Evolutionary conservation across 1,140 invertebrate species (phyloP).

Genomic region (Drosophila aff.): DNA sequence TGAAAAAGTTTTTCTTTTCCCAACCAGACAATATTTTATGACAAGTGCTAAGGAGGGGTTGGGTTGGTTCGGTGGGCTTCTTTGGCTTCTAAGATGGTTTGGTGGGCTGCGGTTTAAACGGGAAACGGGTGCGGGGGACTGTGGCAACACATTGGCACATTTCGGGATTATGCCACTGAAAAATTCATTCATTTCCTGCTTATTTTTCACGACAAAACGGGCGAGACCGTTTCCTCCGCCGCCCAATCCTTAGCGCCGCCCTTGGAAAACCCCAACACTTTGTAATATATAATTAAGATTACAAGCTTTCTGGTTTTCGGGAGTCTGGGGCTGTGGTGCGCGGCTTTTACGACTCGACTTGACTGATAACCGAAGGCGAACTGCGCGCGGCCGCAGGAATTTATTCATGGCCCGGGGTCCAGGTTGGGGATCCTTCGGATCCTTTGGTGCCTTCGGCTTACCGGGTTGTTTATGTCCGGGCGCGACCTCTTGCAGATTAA

Average conservation of each 20-base stretch:
- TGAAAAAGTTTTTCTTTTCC: constrained; percentile 81
- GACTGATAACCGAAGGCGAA: constrained; percentile 78
- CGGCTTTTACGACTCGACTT: constrained; percentile 61
- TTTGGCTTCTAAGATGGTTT: constrained; percentile 42
- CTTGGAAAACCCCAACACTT: constrained; percentile 64
- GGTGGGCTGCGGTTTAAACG: constrained; percentile 29
- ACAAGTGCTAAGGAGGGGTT: constrained; percentile 56
- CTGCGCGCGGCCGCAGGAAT: constrained; percentile 53
- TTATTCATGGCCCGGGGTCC: constrained; percentile 72
- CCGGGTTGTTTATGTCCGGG: constrained; percentile 59
- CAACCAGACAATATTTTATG: constrained; percentile 82
- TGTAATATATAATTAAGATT: constrained; percentile 84
- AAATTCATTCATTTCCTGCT: constrained; percentile 83
- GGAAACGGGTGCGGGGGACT: constrained; percentile 20
- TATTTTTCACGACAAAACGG: constrained; percentile 71
- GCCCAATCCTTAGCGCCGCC: not conserved
- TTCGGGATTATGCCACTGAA: constrained; percentile 80
- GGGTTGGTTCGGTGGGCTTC: not conserved
- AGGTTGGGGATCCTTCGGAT: constrained; percentile 37
- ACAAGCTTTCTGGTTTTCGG: constrained; percentile 74
- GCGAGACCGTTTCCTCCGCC: constrained; percentile 7
- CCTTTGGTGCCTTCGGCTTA: constrained; percentile 59
- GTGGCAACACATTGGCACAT: constrained; percentile 78
- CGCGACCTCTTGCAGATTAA: constrained; percentile 59
- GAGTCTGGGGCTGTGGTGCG: constrained; percentile 49